Evolutionary conservation across 2,888 invertebrate genomes (phyloP), one percentile per base, ranked within the genome.

Genomic region (Melolontha melolontha): DNA sequence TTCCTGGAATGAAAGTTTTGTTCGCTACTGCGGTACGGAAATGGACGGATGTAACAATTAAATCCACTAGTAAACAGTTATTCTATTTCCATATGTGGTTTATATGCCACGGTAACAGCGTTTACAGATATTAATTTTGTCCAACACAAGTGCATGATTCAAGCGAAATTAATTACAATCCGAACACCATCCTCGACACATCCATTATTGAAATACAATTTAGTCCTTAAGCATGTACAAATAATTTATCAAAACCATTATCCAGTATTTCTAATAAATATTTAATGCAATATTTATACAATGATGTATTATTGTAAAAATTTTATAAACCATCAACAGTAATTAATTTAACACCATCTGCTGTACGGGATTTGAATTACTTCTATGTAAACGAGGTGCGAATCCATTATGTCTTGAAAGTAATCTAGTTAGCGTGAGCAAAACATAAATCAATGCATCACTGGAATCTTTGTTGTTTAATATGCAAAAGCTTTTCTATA

Each of bases 161-260:
- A 57, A 47, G 47, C 47, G 47, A 47, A 41, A 27, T 27, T 41
- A 57, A 57, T 57, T 57, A 42, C 41, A 27, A 42, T 57, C 39
- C 22, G 12, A 41, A 57, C 41, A 12, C 5, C 17, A 52, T 52
- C 29, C 12, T 14, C 4, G 51, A 27, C 27, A 42, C 27, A 22
- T 57, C 22, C 57, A 41, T 42, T 57, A 57, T 57, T 57, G 42
- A 57, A 16, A n/a, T 42, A 42, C 57, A 57, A 57, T 57, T 57
- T 42, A 57, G 27, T 27, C 11, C 12, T 17, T 42, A 17, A 42
- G 42, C 8, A 57, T 10, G 22, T 42, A 29, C 51, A n/a, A 29
- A 51, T 51, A 51, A 22, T 29, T 27, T 29, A 42, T 34, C 8
- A 57, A 57, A 14, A n/a, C 12, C 1, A 27, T 12, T 22, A 22